Conservation (phyloP, 2,888 invertebrate species). For the Zygothrica quintamaculata region DNA sequence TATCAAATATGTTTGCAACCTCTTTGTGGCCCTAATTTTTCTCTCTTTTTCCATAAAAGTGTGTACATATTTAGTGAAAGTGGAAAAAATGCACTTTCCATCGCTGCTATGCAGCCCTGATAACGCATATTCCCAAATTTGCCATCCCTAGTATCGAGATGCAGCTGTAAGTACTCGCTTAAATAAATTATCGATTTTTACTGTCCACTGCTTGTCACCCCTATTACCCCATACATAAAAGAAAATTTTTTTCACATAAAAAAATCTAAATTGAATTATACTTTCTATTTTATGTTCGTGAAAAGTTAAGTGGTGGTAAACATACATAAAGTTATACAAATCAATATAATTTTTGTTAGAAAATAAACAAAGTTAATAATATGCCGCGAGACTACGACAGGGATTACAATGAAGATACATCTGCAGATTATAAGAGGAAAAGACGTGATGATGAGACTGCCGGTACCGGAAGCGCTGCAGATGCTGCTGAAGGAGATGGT, state of each 20-base stretch:
- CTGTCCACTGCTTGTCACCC: constrained; percentile 10
- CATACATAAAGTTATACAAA: constrained; percentile 4
- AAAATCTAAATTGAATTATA: constrained; percentile 37
- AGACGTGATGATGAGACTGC: constrained; percentile 82
- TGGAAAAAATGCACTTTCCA: constrained; percentile 53
- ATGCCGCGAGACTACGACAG: constrained; percentile 84
- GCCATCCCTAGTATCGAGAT: constrained; percentile 29
- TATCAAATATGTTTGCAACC: constrained; percentile 73
- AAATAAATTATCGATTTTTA: neutral
- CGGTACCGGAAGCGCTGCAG: constrained; percentile 58
- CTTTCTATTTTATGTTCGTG: constrained; percentile 26
- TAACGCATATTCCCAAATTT: constrained; percentile 37
- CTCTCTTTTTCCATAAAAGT: constrained; percentile 71
- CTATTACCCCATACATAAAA: constrained; percentile 59
- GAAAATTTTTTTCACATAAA: constrained; percentile 50
- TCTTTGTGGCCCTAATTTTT: constrained; percentile 78
- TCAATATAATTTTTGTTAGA: no score
- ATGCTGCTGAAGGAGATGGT: constrained; percentile 70
- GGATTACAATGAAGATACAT: constrained; percentile 82
- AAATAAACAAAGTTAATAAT: constrained; percentile 29
- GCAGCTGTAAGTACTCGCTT: neutral
- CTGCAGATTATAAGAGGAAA: constrained; percentile 82
- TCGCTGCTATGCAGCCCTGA: constrained; percentile 45
- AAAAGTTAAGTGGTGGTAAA: constrained; percentile 13
- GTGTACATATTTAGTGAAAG: constrained; percentile 60